A percentile compares a stretch with the other conserved stretches of the same genome.
These are phyloP conservation scores for Triplophysa bombifrons DNA, from an alignment of 2,797 vertebrate species.

Conservation along the genomic window DNA sequence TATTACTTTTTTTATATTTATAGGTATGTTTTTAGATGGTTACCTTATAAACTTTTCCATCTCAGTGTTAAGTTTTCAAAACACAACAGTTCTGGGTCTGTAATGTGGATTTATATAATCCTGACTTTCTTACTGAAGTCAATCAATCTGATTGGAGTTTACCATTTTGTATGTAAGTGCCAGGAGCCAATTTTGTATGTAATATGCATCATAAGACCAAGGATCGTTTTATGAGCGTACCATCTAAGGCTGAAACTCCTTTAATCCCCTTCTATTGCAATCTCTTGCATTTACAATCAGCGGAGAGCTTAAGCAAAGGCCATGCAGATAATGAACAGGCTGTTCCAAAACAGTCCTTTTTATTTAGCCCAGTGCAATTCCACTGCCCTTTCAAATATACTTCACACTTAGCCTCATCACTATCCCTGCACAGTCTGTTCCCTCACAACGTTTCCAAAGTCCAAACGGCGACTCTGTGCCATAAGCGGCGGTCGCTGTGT, in stretches of 20 bases:
- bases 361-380: constrained; percentile 30
- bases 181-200: neutral
- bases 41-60: neutral
- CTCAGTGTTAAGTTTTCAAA: too few species aligned
- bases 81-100: too few species aligned
- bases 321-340: constrained; percentile 37
- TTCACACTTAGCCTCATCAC: constrained; percentile 27
- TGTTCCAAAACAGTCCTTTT: constrained; percentile 26
- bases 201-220: neutral
- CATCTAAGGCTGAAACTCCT: neutral
- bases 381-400: constrained; percentile 33
- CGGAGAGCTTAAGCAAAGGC: constrained; percentile 24
- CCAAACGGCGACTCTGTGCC: constrained; percentile 14
- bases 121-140: too few species aligned
- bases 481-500: neutral
- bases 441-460: constrained; percentile 6
- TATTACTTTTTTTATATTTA: too few species aligned
- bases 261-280: constrained; percentile 29
- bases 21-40: too few species aligned
- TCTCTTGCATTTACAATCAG: constrained; percentile 29
- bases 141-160: neutral
- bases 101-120: too few species aligned
- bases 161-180: neutral
- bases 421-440: constrained; percentile 10
- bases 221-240: neutral